phyloP scores from a whole-genome alignment of 2,797 vertebrate species.

The Bradypus variegatus region DNA sequence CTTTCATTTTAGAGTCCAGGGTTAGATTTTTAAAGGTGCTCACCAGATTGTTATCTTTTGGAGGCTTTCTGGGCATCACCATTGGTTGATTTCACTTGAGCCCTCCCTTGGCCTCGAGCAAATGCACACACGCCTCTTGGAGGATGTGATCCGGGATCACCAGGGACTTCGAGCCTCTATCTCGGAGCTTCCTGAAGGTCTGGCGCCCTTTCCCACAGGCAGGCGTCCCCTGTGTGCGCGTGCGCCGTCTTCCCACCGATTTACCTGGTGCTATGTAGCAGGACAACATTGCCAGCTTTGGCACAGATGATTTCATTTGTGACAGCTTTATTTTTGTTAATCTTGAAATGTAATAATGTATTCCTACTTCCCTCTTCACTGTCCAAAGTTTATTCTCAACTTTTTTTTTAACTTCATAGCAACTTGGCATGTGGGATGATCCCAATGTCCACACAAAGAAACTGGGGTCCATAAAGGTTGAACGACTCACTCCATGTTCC shows the following conservation, averaged over 20 bases:
- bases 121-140: not conserved
- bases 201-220: not conserved
- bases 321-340: not conserved
- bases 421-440: not conserved
- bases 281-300: not conserved
- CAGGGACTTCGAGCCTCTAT: not conserved
- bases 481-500: not conserved
- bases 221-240: not conserved
- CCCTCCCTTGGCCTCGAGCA: not conserved
- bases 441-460: not conserved
- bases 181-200: not conserved
- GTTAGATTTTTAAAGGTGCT: not conserved
- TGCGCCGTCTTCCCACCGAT: not conserved
- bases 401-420: not conserved
- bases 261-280: not conserved
- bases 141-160: not conserved
- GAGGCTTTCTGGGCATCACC: not conserved
- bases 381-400: not conserved
- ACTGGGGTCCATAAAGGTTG: not conserved
- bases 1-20: not conserved
- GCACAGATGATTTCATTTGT: not conserved
- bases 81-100: not conserved
- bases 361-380: not conserved
- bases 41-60: not conserved
- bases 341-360: not conserved